Conservation (phyloP, 1,140 invertebrate species). For the Samia ricini region DNA sequence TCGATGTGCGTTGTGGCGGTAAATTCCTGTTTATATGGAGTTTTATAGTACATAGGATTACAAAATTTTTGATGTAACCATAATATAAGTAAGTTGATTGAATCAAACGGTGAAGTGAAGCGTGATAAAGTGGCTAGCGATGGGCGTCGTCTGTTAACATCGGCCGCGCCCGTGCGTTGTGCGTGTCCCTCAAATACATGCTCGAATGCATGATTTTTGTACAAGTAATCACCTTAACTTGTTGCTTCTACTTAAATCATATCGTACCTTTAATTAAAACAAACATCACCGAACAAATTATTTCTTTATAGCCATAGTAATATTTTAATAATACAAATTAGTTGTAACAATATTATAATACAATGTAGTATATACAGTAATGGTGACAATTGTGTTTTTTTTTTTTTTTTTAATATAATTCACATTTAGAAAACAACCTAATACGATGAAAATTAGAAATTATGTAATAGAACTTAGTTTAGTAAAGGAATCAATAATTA, state of each 20-base stretch:
- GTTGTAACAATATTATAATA: no score
- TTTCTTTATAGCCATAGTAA: no score
- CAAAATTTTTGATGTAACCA: neutral
- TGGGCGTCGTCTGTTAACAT: conserved; percentile 8
- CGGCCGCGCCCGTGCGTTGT: conserved; percentile 2
- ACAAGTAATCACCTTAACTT: neutral
- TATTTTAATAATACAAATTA: no score
- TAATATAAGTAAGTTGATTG: neutral
- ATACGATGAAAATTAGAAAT: no score
- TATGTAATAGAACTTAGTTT: no score
- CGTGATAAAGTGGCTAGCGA: neutral
- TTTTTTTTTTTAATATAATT: no score
- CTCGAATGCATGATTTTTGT: neutral
- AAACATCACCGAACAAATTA: no score
- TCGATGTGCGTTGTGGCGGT: neutral
- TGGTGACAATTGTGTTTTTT: no score
- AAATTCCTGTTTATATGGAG: neutral
- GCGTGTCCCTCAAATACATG: conserved; percentile 3
- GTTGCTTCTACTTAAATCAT: conserved; percentile 10
- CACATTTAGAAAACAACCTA: no score
- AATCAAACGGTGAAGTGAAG: neutral
- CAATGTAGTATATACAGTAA: no score
- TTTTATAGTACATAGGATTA: neutral
- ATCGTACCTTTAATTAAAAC: neutral
- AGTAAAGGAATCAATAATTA: no score